These are phyloP conservation scores for Silurus lanzhouensis DNA, from an alignment of 2,797 vertebrate genomes.

Conservation along the genomic window DNA sequence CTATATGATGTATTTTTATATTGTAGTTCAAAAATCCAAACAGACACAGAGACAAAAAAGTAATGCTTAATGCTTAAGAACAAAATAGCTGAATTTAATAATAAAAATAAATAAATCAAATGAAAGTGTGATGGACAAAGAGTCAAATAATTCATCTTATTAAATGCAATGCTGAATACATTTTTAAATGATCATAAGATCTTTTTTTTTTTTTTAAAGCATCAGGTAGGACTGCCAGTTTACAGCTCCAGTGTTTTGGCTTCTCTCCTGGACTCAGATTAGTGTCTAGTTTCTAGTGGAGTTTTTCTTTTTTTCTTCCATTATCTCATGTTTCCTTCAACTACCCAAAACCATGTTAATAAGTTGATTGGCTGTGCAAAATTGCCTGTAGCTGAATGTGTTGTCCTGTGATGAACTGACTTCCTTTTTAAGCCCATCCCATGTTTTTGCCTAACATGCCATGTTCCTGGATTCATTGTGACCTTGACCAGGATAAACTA, in stretches of 20 bases:
- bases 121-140: neutral
- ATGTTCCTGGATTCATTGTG: neutral
- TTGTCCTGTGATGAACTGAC: neutral
- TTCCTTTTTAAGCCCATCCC: too few species aligned
- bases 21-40: neutral
- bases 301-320: too few species aligned
- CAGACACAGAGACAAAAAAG: neutral
- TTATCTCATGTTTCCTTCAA: neutral
- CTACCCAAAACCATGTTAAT: neutral
- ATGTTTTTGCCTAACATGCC: neutral
- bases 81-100: neutral
- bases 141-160: neutral
- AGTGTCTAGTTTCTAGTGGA: neutral
- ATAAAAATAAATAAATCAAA: neutral
- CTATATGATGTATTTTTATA: neutral
- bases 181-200: too few species aligned
- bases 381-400: neutral
- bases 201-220: neutral
- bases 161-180: neutral
- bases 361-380: neutral
- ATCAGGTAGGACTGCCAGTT: neutral
- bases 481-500: neutral
- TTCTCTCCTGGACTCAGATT: neutral
- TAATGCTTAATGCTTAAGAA: neutral
- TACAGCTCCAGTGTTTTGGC: neutral